Evolutionary conservation across 2,888 invertebrate genomes (phyloP).

Genomic region (Lobophora halterata): DNA sequence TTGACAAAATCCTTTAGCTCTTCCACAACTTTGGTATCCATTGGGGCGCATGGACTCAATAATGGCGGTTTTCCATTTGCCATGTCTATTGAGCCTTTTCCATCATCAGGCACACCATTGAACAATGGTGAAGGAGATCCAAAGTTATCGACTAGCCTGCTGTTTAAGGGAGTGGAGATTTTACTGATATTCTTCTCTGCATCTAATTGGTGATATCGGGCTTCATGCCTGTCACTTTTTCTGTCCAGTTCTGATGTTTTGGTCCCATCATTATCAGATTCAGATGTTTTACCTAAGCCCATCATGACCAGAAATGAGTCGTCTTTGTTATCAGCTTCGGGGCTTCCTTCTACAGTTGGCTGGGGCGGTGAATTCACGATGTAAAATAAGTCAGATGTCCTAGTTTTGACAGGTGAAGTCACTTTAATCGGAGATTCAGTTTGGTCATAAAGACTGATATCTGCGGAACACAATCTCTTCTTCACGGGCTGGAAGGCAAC

Average conservation of each 20-base stretch:
- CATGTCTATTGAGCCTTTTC: constrained; percentile 41
- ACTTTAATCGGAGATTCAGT: constrained; percentile 49
- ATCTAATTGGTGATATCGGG: constrained; percentile 49
- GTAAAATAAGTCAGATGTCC: constrained; percentile 65
- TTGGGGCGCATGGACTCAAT: constrained; percentile 26
- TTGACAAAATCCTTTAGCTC: constrained; percentile 71
- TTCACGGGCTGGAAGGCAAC: constrained; percentile 70
- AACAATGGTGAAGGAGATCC: constrained; percentile 55
- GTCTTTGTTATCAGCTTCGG: constrained; percentile 50
- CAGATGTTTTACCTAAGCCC: constrained; percentile 65
- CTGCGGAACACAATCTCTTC: constrained; percentile 54
- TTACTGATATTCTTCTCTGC: constrained; percentile 63
- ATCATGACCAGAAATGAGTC: constrained; percentile 71
- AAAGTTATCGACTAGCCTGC: constrained; percentile 49
- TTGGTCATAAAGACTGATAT: constrained; percentile 69
- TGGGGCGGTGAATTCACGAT: constrained; percentile 64
- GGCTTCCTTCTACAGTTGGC: constrained; percentile 38
- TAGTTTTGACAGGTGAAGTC: constrained; percentile 48
- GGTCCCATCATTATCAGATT: constrained; percentile 52
- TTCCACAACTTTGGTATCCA: constrained; percentile 51
- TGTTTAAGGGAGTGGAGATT: constrained; percentile 65
- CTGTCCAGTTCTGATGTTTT: constrained; percentile 52
- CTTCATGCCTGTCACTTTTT: constrained; percentile 53
- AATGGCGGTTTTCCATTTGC: constrained; percentile 41
- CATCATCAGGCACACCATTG: constrained; percentile 54